phyloP scores from a whole-genome alignment of 1,140 invertebrate species.

The Pantala flavescens region DNA sequence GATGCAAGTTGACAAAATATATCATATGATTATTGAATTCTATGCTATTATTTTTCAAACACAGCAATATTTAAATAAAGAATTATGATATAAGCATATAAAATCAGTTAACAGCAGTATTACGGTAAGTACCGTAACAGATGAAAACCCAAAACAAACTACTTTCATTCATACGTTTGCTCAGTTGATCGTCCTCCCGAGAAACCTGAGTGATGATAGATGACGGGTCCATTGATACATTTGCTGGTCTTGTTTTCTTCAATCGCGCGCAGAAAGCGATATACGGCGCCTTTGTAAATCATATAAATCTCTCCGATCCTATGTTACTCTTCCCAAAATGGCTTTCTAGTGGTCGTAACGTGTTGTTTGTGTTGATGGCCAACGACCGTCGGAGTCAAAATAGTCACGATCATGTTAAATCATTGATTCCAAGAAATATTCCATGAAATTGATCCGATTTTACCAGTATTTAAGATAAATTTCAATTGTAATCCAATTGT shows the following conservation, averaged over 20 bases:
- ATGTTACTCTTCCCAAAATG: not conserved
- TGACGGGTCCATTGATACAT: constrained; percentile 86
- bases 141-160: constrained; percentile 15
- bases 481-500: too few relatives aligned
- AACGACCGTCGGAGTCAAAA: constrained; percentile 3
- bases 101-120: not conserved
- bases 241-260: constrained; percentile 35
- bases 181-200: constrained; percentile 83
- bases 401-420: not conserved
- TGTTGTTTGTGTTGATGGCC: constrained; percentile 8
- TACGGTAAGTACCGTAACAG: constrained; percentile 11
- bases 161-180: not conserved
- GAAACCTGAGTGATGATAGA: constrained; percentile 96
- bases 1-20: too few relatives aligned
- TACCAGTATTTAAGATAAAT: too few relatives aligned
- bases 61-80: too few relatives aligned
- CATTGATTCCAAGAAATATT: not conserved
- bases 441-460: too few relatives aligned
- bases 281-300: not conserved
- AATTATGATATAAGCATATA: not conserved
- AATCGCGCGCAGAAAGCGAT: constrained; percentile 1
- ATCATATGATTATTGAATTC: too few relatives aligned
- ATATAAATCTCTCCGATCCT: constrained; percentile 1
- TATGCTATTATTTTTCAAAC: too few relatives aligned
- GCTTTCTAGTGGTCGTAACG: not conserved